phyloP scores from a whole-genome alignment of 2,113 vertebrate species.

The Ptilonorhynchus violaceus region DNA sequence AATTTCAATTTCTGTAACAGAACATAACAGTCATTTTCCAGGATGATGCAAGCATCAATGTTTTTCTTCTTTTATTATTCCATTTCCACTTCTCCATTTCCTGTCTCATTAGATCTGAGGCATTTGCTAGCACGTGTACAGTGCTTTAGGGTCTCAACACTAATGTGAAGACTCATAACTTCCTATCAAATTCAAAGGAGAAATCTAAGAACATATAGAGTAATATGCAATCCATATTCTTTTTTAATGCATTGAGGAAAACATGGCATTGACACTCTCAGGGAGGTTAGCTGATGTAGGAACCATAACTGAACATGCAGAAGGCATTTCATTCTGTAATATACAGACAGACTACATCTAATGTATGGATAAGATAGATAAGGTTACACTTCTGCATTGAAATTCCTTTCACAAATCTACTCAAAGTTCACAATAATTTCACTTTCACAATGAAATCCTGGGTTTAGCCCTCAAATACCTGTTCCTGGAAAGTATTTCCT shows the following conservation, averaged over 20 bases:
- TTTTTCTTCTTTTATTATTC: neutral
- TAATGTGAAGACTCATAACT: neutral
- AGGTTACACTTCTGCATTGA: neutral
- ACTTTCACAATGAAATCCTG: neutral
- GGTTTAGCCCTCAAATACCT: neutral
- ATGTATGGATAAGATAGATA: neutral
- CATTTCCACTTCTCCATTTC: neutral
- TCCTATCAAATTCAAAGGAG: neutral
- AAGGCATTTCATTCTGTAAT: neutral
- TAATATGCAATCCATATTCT: neutral
- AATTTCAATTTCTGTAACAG: slow-evolving; percentile 19
- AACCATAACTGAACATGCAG: neutral
- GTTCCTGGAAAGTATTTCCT: neutral
- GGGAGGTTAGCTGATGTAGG: neutral
- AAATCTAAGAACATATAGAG: neutral
- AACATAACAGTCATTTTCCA: neutral
- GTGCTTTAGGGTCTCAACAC: neutral
- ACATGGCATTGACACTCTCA: neutral
- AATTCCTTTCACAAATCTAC: neutral
- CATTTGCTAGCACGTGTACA: neutral
- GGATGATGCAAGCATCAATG: neutral
- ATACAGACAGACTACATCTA: neutral
- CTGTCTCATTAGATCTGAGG: slow-evolving; percentile 10
- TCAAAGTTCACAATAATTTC: neutral
- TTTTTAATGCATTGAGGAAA: neutral